Evolutionary conservation across 1,140 invertebrate species (phyloP), one percentile per base, ranked within the genome.

Genomic region (Caenorhabditis latens): DNA sequence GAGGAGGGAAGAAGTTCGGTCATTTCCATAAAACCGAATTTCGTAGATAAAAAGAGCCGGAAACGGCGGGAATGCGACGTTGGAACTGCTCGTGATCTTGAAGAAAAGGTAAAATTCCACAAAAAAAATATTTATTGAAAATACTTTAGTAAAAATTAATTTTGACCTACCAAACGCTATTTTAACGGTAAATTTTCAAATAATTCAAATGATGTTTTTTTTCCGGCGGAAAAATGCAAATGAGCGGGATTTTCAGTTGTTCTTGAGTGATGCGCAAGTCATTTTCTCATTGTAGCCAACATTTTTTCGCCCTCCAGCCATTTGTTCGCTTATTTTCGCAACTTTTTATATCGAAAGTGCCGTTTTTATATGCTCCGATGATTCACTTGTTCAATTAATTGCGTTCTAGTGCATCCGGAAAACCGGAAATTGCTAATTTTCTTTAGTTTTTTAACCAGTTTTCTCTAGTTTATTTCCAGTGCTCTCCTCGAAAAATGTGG

Each of bases 21-120:
- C 4, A 46, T 79, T 79, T 50, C 8, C 4, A 19, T 21, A 79
- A 79, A 79, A 21, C 46, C 71, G n/a, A 50, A 63, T 63, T 63
- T 40, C n/a, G 50, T 21, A 24, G 13, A 8, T 24, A 79, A 53
- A 71, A 50, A 79, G 71, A 13, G 71, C 71, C 71, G 71, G 46
- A 79, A 79, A 53, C 71, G 71, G 71, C 71, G 71, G 71, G 71
- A 79, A 79, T 79, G 71, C 71, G 71, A 79, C 71, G 71, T 79
- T 79, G 71, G 71, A 79, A 24, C 24, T n/a, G 46, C 8, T 79
- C 71, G 71, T 50, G 71, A 79, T 79, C 46, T 79, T 79, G 71
- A 79, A 50, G 19, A 53, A 53, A 79, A 53, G 46, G 71, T 11
- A 71, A 71, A 9, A 71, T 50, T 11, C 9, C 16, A 79, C 13